These are phyloP conservation scores for Gisinianus flammeolus DNA, from an alignment of 2,888 invertebrate species.

Conservation along the genomic window DNA sequence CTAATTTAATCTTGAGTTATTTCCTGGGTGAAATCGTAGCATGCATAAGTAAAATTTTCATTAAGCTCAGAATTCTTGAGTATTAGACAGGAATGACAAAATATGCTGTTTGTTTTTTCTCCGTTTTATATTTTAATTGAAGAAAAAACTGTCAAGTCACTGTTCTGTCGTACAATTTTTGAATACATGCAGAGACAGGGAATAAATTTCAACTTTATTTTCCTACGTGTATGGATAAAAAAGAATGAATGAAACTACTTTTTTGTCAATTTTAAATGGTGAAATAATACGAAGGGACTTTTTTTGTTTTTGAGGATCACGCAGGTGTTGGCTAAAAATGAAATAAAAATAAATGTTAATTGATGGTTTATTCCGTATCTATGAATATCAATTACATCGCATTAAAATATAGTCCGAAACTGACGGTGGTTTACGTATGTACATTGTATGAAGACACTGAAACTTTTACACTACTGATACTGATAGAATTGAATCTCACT, in stretches of 20 bases:
- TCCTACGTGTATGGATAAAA: too few species aligned
- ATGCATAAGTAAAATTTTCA: slow-evolving; percentile 21
- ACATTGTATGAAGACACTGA: neutral
- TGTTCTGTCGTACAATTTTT: too few species aligned
- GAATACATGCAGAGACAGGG: neutral
- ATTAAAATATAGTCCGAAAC: neutral
- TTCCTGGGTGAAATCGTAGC: neutral
- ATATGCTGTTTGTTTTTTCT: too few species aligned
- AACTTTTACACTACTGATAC: neutral
- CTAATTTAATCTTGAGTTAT: slow-evolving; percentile 13
- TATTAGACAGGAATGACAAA: neutral
- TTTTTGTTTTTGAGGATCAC: neutral
- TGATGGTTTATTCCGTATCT: neutral
- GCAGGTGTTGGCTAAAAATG: neutral
- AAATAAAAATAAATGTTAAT: too few species aligned
- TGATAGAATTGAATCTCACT: too few species aligned
- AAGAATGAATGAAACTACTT: too few species aligned
- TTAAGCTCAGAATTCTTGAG: slow-evolving; percentile 8
- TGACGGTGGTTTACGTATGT: neutral
- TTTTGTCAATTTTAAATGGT: too few species aligned
- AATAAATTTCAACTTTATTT: too few species aligned
- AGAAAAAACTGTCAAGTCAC: too few species aligned
- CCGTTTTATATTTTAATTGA: too few species aligned
- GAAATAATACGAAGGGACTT: neutral
- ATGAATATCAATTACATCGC: neutral